phyloP scores from a whole-genome alignment of 2,797 vertebrate genomes.

The Harpagifer antarcticus region DNA sequence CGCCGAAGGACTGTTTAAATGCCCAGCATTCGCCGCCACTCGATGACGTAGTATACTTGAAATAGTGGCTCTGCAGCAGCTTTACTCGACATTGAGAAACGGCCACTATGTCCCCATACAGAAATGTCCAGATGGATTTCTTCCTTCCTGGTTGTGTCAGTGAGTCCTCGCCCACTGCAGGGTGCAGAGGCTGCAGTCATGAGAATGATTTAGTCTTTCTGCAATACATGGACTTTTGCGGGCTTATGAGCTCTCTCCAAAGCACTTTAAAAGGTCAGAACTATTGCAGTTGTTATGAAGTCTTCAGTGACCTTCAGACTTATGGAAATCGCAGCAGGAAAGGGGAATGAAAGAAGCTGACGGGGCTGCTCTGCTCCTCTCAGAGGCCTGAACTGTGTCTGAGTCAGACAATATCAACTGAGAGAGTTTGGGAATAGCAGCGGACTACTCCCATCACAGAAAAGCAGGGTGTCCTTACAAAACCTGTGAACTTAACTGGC shows the following conservation, averaged over 20 bases:
- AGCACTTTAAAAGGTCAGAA: not conserved
- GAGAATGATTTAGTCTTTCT: not conserved
- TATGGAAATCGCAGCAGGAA: slow-evolving; percentile 45
- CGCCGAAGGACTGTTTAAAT: too few species aligned
- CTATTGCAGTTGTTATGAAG: slow-evolving; percentile 14
- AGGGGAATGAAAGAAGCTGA: slow-evolving; percentile 45
- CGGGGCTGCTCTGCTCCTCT: slow-evolving; percentile 16
- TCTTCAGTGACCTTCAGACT: slow-evolving; percentile 37
- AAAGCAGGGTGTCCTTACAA: slow-evolving; percentile 6
- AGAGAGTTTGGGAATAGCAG: slow-evolving; percentile 37
- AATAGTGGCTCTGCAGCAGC: too few species aligned
- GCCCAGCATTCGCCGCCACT: too few species aligned
- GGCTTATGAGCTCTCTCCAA: not conserved
- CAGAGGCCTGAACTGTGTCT: slow-evolving; percentile 6
- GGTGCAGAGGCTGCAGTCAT: not conserved
- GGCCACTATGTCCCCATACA: not conserved
- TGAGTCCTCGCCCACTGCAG: not conserved
- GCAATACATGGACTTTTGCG: not conserved
- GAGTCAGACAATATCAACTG: slow-evolving; percentile 33
- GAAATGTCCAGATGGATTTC: not conserved
- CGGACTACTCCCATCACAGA: not conserved
- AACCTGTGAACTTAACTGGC: not conserved
- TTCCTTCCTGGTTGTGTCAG: not conserved
- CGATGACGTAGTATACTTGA: too few species aligned
- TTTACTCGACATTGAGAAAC: too few species aligned